Conservation (phyloP, 53 echinoderm and acorn worm genomes). For the Hippasteria phrygiana region DNA sequence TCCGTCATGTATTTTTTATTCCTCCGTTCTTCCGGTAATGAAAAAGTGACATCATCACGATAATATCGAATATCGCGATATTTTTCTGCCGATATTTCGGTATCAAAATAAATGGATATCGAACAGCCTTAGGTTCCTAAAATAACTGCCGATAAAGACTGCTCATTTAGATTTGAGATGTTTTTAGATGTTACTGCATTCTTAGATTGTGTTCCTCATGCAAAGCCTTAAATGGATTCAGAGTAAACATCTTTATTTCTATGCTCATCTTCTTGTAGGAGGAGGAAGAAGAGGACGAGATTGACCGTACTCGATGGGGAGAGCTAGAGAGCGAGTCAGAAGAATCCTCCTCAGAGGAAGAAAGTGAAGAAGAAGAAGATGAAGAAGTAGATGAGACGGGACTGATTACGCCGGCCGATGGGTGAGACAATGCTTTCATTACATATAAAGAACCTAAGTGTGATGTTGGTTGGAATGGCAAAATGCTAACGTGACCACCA, state of each 20-base stretch:
- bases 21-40: too few species aligned
- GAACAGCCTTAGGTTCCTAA: too few species aligned
- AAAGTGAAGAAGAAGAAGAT: slow-evolving; percentile 93
- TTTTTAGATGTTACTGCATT: too few species aligned
- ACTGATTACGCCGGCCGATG: slow-evolving; percentile 98
- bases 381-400: slow-evolving; percentile 94
- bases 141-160: too few species aligned
- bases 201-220: not conserved
- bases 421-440: too few species aligned
- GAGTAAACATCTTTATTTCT: slow-evolving; percentile 1
- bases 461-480: not conserved
- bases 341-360: slow-evolving; percentile 94
- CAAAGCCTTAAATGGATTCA: not conserved
- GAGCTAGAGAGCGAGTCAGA: slow-evolving; percentile 97
- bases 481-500: not conserved
- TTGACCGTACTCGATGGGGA: slow-evolving; percentile 91
- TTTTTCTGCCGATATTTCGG: too few species aligned
- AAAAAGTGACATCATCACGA: too few species aligned
- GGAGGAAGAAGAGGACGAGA: slow-evolving; percentile 93
- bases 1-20: too few species aligned
- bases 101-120: too few species aligned
- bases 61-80: too few species aligned
- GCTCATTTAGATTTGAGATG: too few species aligned
- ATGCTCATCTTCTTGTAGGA: slow-evolving; percentile 49
- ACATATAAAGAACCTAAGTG: not conserved